Evolutionary conservation across 2,888 invertebrate species (phyloP).

Genomic region (Athrips mouffetella): DNA sequence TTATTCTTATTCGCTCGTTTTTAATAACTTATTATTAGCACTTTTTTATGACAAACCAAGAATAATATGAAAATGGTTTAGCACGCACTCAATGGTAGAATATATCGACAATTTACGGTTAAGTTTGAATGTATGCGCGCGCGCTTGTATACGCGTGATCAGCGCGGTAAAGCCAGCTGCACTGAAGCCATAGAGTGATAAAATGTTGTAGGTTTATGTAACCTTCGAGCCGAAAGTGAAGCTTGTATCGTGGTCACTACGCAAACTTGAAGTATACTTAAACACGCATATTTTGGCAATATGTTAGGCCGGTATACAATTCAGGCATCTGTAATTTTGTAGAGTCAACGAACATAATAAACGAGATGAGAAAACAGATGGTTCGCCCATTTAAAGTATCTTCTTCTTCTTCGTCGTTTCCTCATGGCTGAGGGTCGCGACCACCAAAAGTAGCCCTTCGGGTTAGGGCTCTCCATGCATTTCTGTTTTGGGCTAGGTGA

Average conservation of each 20-base stretch:
- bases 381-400: too few relatives aligned
- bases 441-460: too few relatives aligned
- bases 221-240: slow-evolving; percentile 68
- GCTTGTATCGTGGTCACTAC: slow-evolving; percentile 72
- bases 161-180: slow-evolving; percentile 51
- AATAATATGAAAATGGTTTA: background rate
- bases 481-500: too few relatives aligned
- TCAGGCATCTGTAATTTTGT: too few relatives aligned
- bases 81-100: background rate
- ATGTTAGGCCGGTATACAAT: too few relatives aligned
- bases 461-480: too few relatives aligned
- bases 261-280: too few relatives aligned
- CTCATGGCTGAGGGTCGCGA: too few relatives aligned
- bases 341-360: too few relatives aligned
- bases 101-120: slow-evolving; percentile 20
- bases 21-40: background rate
- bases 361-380: too few relatives aligned
- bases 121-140: slow-evolving; percentile 36
- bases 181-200: slow-evolving; percentile 60
- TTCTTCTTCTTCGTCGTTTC: too few relatives aligned
- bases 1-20: background rate
- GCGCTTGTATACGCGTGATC: slow-evolving; percentile 47
- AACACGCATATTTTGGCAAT: too few relatives aligned
- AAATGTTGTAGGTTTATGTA: slow-evolving; percentile 64
- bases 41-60: background rate